Percentiles rank a stretch among this genome's conserved stretches.
Evolutionary conservation across 2,797 vertebrate genomes (phyloP).

Genomic region (Pipistrellus nathusii): DNA sequence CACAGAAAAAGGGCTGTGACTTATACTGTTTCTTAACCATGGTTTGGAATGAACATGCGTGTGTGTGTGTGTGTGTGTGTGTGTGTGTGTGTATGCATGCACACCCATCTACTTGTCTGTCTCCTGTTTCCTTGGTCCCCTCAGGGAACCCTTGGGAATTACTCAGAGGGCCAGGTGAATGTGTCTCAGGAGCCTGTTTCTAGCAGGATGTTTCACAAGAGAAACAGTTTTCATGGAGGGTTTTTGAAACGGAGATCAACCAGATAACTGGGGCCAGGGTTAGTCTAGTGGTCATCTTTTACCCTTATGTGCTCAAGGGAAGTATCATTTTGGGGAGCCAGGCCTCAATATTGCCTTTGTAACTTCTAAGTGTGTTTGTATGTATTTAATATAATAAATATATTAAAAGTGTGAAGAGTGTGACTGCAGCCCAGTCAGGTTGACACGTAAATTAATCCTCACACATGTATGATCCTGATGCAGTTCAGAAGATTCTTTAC

Average conservation of each 20-base stretch:
- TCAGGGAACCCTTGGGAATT: not conserved
- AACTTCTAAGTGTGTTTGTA: not conserved
- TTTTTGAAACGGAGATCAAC: not conserved
- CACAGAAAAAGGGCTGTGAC: constrained; percentile 48
- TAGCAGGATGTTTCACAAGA: constrained; percentile 21
- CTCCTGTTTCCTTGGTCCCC: not conserved
- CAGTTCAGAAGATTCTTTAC: rapidly evolving
- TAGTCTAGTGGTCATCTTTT: not conserved
- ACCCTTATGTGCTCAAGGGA: not conserved
- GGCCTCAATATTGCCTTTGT: not conserved
- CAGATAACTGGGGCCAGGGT: not conserved
- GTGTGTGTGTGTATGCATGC: rapidly evolving
- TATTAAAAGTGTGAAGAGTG: no score
- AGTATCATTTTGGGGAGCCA: not conserved
- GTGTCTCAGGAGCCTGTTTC: not conserved
- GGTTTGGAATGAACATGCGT: constrained; percentile 34
- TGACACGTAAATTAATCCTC: no score
- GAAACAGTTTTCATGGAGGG: not conserved
- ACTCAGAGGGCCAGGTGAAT: not conserved
- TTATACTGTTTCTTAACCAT: constrained; percentile 72
- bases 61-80: not conserved
- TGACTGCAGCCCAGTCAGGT: no score
- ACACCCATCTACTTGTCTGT: not conserved
- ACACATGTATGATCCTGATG: not conserved
- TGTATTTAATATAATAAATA: no score